phyloP scores from a whole-genome alignment of 2,888 invertebrate genomes.

The Eupithecia inturbata region DNA sequence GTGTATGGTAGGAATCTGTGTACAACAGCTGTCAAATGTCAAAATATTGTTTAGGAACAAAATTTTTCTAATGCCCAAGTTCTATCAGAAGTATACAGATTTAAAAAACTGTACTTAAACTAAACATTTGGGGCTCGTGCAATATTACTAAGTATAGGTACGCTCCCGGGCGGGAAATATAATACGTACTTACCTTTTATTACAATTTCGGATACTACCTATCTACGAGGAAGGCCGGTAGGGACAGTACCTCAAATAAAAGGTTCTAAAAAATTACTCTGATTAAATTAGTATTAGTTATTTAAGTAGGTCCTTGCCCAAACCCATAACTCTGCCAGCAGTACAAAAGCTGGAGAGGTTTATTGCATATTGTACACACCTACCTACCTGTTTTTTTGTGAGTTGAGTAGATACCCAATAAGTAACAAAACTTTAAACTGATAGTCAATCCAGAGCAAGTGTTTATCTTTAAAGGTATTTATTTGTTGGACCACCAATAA shows the following conservation, averaged over 20 bases:
- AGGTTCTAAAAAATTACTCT: not conserved
- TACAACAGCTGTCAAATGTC: conserved; percentile 74
- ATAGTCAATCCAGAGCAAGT: not conserved
- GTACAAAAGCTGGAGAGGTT: not conserved
- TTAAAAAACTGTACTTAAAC: not conserved
- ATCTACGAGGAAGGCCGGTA: not conserved
- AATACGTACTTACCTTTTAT: not conserved
- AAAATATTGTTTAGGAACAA: conserved; percentile 43
- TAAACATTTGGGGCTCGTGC: not conserved
- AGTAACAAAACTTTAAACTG: too few species aligned
- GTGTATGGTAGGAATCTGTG: conserved; percentile 58
- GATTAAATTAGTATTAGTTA: too few species aligned
- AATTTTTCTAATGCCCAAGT: not conserved
- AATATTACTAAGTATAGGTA: not conserved
- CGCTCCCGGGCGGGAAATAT: not conserved
- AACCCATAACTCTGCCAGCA: not conserved
- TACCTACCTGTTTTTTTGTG: not conserved
- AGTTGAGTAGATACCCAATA: not conserved
- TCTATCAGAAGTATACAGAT: not conserved
- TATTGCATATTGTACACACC: not conserved
- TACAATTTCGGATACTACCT: not conserved
- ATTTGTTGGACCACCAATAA: not conserved
- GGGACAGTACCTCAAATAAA: too few species aligned
- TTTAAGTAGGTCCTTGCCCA: not conserved
- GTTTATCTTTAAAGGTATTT: not conserved